Evolutionary conservation across 2,797 vertebrate species (phyloP), one percentile per base, ranked within the genome.

Genomic region (Hoplostethus mediterraneus): DNA sequence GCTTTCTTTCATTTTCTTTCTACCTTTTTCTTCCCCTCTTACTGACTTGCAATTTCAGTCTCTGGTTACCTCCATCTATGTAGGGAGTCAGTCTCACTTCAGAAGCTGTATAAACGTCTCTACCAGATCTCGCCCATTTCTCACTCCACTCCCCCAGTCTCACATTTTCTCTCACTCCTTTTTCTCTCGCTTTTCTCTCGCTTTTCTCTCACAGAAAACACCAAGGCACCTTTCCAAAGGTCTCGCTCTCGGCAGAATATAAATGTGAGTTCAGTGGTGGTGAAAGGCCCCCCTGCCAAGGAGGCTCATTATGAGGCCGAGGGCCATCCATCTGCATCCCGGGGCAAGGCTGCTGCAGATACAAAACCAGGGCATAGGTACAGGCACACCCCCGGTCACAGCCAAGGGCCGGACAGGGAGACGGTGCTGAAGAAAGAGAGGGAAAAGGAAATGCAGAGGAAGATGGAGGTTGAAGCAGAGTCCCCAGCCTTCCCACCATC

Each of bases 201-300:
- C 76, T 86, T 77, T 93, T 64, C 86, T 73, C 83, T 86, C 80
- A 63, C 94, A 99, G 98, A 97, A 94, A 98, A 97, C 94, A 96
- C 95, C 92, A 97, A 95, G 90, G 90, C 90, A 77, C 95, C 94
- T 82, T 87, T 95, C 82, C 97, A 97, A 95, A 97, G 95, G 92
- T 94, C 95, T 63, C 93, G 90, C 93, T 96, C 93, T 1, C 95
- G 94, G 87, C 94, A 95, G 95, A 96, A 83, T 94, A 94, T 95
- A 92, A 95, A 92, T 91, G 93, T 78, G 80, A 93, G 86, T 73
- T 92, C 89, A 14, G 87, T 90, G 63, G 73, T 28, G 45, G 73
- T 45, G 59, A 91, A 87, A 82, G 95, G 94, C 95, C 88, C 90
- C 82, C 90, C 92, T 82, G 87, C 92, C 93, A 96, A 94, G 91